Evolutionary conservation across 2,888 invertebrate genomes (phyloP), one percentile per base, ranked within the genome.

Genomic region (Drosophila birchii): DNA sequence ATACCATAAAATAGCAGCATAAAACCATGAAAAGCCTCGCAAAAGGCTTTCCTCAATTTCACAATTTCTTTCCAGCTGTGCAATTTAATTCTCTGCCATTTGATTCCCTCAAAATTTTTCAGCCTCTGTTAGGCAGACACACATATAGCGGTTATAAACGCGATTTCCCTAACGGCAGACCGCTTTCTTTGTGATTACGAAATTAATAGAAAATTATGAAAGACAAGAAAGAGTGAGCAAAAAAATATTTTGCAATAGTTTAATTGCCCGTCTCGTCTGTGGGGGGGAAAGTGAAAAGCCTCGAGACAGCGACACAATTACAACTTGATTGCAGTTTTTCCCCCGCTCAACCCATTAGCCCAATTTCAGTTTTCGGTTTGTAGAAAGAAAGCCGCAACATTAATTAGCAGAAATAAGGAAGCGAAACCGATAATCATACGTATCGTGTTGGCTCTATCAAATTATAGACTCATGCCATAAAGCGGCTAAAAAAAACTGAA

Each of bases 331-430:
- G 51, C 51, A 20, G 18, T 41, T 61, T 53, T 36, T 59, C 39
- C 43, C 38, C 49, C 29, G 26, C 23, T 58, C 58, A 66, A 62
- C 69, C 79, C 62, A 84, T 79, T 77, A 73, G 75, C 64, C 68
- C 68, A 80, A 82, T 81, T 84, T 80, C 71, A 78, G 57, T 63
- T 26, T 26, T 20, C 11, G 43, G 51, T 20, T 51, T 7, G 20
- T 34, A 36, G 51, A 77, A 78, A 59, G 76, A 78, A 81, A 83
- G 84, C 53, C 67, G 54, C 26, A 54, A 63, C 38, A 73, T 76
- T 81, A 83, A 86, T 84, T 78, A 80, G 79, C 77, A 58, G 54
- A 88, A 88, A 86, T 84, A 81, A 85, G 88, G 85, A 88, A 85
- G 89, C 87, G 49, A 68, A 67, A 72, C 79, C 71, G 72, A 75